Evolutionary conservation across 2,888 invertebrate species (phyloP), one percentile per base, ranked within the genome.

Genomic region (Pterobdella sp.): DNA sequence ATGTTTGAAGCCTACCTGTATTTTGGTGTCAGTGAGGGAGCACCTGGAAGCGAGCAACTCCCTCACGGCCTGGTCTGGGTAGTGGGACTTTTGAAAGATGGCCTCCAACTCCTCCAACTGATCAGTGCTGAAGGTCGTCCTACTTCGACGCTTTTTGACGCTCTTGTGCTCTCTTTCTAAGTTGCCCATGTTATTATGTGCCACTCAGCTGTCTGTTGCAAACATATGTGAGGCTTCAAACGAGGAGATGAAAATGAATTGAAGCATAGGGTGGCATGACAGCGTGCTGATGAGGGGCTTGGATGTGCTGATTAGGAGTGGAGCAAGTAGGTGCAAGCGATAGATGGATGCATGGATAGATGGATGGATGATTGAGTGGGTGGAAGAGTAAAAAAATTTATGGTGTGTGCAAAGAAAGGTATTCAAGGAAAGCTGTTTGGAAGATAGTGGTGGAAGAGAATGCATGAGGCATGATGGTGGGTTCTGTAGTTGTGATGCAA

Each of bases 31-130:
- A n/a, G 71, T 71, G 26, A 71, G 71, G 0, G 71, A 56, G 36
- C 71, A 71, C 35, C 34, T 71, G 36, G 35, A 22, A 35, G 71
- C 71, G 2, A 71, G 52, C 18, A 63, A 35, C 60, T 71, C 71
- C 63, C 71, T 71, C 26, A 56, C 60, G 10, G 60, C 10, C 36
- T 71, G 71, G 36, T 71, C 71, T n/a, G 71, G 71, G 29, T 71
- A 71, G 63, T 71, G 71, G 63, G 56, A 36, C 63, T 71, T 60
- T 31, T 71, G 71, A 37, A 71, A 71, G n/a, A 60, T 71, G 35
- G 26, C 34, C 36, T 71, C 71, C 10, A 71, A 26, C 60, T 71
- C 71, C 36, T 71, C 71, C 34, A 71, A 36, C 63, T 71, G 71
- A 22, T 56, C 63, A 18, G 32, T 34, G 63, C 60, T 71, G 71